Base-by-base conservation (phyloP, 2,797 vertebrate species). In the Coreius guichenoti region DNA sequence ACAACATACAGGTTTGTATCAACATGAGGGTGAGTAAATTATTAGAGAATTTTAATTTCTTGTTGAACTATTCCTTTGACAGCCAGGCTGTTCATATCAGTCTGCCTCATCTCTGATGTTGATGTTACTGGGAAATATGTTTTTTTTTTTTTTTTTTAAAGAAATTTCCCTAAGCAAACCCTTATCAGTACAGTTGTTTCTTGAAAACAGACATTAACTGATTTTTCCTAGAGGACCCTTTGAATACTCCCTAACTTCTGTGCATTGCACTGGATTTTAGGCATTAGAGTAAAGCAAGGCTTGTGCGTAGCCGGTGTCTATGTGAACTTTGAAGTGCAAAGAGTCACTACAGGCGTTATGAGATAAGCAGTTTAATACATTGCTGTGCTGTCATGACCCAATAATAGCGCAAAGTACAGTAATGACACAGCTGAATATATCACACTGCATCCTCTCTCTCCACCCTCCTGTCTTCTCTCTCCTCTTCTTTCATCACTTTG, bases 401-500 rank as follows among this genome's bases (percentile, higher is more conserved):
- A 68, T 81, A 89, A 90, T 90, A 89, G 86, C 67, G 7, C 49
- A 65, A 47, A 26, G 65, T 54, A 61, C 58, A 84, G 68, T 43
- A 77, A 86, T 86, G 73, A 83, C 84, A 68, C 39, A 73, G 76
- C 75, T 74, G 73, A 83, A 80, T 74, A 79, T 74, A 87, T 87
- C 86, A 86, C 33, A 61, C 79, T 21, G 36, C 69, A 65, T 8
- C 5, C 29, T n/a, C 68, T 70, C 26, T 45, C 63, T 65, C 90
- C 84, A 90, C 89, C 90, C 90, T 89, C 90, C 91, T 86, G 87
- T 87, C 92, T 90, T 93, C 82, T 89, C 89, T 92, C 93, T 91
- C 93, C 93, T 93, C 93, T 92, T 93, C 91, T 94, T 94, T 94
- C 92, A 92, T 92, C 92, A 89, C 45, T 73, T 81, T 58, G 82